Conservation (phyloP, 2,888 invertebrate genomes). For the Mycalesis mineus region DNA sequence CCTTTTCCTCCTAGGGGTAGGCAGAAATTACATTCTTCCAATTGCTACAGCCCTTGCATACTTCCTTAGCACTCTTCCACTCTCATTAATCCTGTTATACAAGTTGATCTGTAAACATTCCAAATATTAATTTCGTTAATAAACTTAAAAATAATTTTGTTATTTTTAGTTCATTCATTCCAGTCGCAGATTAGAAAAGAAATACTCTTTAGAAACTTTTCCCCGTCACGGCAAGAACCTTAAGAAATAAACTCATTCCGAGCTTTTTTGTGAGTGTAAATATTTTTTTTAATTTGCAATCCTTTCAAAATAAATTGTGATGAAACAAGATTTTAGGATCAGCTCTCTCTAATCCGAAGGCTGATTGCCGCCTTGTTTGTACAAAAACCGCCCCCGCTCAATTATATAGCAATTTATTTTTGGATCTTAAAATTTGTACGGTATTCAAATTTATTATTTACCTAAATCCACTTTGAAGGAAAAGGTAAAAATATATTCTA, state of each 20-base stretch:
- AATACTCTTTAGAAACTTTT: background rate
- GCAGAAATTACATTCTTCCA: too few species aligned
- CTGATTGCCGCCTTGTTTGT: constrained; percentile 26
- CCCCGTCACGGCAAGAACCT: background rate
- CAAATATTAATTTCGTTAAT: too few species aligned
- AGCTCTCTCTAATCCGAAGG: constrained; percentile 23
- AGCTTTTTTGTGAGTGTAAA: constrained; percentile 23
- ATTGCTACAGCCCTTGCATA: too few species aligned
- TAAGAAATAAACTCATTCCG: background rate
- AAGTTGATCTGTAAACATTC: too few species aligned
- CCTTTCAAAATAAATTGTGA: constrained; percentile 13
- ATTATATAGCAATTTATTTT: constrained; percentile 26
- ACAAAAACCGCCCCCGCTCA: constrained; percentile 22
- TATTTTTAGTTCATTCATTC: background rate
- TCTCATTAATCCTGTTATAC: too few species aligned
- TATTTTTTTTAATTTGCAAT: constrained; percentile 11
- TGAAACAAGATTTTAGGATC: constrained; percentile 16
- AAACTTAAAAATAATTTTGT: too few species aligned
- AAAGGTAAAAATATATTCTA: background rate
- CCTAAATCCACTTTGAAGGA: background rate
- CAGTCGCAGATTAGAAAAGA: background rate
- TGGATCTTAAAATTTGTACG: constrained; percentile 16
- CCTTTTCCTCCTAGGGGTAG: too few species aligned
- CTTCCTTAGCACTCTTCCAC: too few species aligned
- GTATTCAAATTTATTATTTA: constrained; percentile 1